Evolutionary conservation across 2,797 vertebrate genomes (phyloP).

Genomic region (Florisuga fusca): DNA sequence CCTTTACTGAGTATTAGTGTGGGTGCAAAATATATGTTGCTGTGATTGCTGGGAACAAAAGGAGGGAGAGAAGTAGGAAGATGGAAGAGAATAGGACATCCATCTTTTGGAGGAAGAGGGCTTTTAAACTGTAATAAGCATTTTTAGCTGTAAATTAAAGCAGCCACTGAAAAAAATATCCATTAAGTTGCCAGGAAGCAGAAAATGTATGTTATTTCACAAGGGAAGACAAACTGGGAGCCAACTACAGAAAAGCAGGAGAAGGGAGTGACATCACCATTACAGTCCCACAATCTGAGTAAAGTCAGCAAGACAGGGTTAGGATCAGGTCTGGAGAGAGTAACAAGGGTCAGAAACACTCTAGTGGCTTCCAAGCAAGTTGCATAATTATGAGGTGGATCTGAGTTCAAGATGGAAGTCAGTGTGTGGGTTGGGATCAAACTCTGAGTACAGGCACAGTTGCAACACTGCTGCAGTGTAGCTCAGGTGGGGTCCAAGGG

Average conservation of each 20-base stretch:
- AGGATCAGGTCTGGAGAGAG: neutral
- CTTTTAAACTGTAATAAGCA: neutral
- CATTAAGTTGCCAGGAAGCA: neutral
- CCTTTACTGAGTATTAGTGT: neutral
- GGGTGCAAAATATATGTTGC: neutral
- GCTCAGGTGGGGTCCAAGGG: neutral
- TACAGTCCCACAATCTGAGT: neutral
- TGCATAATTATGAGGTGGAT: no score
- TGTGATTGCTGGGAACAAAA: neutral
- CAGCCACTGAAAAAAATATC: neutral
- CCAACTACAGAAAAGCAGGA: no score
- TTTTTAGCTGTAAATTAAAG: neutral
- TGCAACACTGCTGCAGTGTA: neutral
- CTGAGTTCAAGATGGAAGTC: no score
- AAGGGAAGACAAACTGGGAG: no score
- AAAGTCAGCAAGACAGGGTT: neutral
- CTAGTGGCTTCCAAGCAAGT: neutral
- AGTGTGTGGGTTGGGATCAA: no score
- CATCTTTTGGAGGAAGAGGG: neutral
- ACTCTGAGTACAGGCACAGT: neutral
- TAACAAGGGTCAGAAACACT: neutral
- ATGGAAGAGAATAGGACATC: neutral
- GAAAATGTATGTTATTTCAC: no score
- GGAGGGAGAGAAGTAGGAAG: neutral
- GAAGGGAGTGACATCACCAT: no score